Percentiles rank a stretch among this genome's conserved stretches.
Conservation (phyloP, 2,797 vertebrate genomes). For the Tragelaphus eurycerus region DNA sequence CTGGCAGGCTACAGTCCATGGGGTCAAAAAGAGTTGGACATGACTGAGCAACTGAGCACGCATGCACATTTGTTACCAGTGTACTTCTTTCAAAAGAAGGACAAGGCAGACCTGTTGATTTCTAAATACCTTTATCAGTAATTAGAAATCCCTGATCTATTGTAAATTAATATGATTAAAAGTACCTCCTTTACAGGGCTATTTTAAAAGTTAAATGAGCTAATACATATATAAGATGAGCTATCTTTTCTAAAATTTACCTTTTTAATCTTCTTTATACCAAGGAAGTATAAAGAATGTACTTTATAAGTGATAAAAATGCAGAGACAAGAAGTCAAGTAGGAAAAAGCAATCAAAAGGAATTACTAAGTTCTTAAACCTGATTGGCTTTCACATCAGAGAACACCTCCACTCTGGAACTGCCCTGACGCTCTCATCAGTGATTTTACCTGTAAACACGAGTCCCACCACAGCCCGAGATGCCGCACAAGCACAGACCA, state of each 20-base stretch:
- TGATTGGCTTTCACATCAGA: neutral
- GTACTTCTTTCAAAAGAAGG: neutral
- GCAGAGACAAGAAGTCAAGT: neutral
- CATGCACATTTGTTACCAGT: neutral
- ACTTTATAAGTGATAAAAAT: neutral
- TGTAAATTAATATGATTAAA: neutral
- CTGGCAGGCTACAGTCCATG: neutral
- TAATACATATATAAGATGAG: neutral
- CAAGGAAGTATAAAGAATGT: neutral
- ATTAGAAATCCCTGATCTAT: neutral
- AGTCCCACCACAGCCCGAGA: neutral
- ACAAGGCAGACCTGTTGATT: neutral
- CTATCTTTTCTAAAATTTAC: neutral
- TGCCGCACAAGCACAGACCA: neutral
- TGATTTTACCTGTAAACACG: neutral
- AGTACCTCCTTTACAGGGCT: neutral
- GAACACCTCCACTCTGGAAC: neutral
- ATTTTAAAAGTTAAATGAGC: neutral
- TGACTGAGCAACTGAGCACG: neutral
- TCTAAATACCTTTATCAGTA: neutral
- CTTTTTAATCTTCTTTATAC: neutral
- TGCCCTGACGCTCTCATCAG: neutral
- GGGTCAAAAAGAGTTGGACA: neutral
- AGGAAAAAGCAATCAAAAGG: neutral
- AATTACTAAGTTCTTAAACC: neutral